A percentile compares a stretch with the other conserved stretches of the same genome.
phyloP scores from a whole-genome alignment of 2,888 invertebrate species.

The Ormyrus pomaceus region DNA sequence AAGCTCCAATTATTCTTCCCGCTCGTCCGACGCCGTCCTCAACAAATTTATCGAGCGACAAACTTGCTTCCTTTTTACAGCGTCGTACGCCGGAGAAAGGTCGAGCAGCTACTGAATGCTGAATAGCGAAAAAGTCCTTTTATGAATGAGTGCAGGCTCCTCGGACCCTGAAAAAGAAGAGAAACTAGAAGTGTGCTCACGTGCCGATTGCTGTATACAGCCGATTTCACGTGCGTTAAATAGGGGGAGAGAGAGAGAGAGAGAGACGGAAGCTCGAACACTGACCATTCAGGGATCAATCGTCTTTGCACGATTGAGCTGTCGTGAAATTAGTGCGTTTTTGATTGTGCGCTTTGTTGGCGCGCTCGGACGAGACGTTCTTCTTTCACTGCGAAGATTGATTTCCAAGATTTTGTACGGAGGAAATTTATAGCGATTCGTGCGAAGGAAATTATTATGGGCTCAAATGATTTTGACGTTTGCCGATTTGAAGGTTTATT shows the following conservation, averaged over 20 bases:
- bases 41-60: slow-evolving; percentile 50
- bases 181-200: slow-evolving; percentile 9
- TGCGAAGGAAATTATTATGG: neutral
- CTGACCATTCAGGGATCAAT: neutral
- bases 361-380: neutral
- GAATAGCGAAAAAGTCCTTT: slow-evolving; percentile 24
- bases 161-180: neutral
- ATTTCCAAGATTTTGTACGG: slow-evolving; percentile 13
- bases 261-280: neutral
- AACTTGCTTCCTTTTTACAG: slow-evolving; percentile 20
- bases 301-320: slow-evolving; percentile 29
- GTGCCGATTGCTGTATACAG: slow-evolving; percentile 11
- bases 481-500: no score
- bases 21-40: slow-evolving; percentile 7
- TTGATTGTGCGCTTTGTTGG: slow-evolving; percentile 32
- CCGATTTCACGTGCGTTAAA: neutral
- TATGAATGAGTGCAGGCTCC: neutral
- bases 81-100: slow-evolving; percentile 2
- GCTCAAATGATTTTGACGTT: no score
- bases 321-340: slow-evolving; percentile 50
- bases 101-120: slow-evolving; percentile 10
- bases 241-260: neutral
- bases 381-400: no score
- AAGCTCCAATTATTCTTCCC: slow-evolving; percentile 36
- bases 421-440: slow-evolving; percentile 35